Evolutionary conservation across 2,113 vertebrate species (phyloP).

Genomic region (Urocitellus parryii): DNA sequence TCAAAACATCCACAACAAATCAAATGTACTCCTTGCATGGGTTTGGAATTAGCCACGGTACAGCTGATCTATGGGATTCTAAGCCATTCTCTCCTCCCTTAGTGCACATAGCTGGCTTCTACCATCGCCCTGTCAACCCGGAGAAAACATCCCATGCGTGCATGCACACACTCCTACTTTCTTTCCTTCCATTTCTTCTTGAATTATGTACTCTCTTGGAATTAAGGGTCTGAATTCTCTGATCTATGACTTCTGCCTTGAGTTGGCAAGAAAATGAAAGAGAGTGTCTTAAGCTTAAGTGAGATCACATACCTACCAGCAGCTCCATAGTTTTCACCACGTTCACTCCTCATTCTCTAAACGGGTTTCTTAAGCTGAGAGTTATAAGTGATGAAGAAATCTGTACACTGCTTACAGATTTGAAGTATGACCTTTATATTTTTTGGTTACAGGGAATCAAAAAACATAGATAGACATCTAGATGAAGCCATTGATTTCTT

Average conservation of each 20-base stretch:
- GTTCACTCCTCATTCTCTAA: constrained; percentile 5
- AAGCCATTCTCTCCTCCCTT: not conserved
- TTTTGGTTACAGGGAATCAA: not conserved
- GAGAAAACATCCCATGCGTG: not conserved
- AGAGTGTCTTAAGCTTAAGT: constrained; percentile 15
- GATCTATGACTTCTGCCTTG: not conserved
- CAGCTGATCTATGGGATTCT: constrained; percentile 12
- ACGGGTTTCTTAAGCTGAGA: not conserved
- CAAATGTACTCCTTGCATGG: not conserved
- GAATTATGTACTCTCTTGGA: not conserved
- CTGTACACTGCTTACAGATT: not conserved
- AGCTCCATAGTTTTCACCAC: not conserved
- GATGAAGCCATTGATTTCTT: not conserved
- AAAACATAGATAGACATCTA: not conserved
- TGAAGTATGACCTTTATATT: not conserved
- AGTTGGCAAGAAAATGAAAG: not conserved
- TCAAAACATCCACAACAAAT: constrained; percentile 64
- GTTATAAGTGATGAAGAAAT: not conserved
- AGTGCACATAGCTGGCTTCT: not conserved
- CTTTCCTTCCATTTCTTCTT: not conserved
- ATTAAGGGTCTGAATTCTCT: constrained; percentile 32
- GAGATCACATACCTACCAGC: not conserved
- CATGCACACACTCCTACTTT: not conserved
- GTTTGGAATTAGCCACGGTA: constrained; percentile 33
- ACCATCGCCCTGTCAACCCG: not conserved